phyloP scores from a whole-genome alignment of 2,797 vertebrate genomes.

The Sebastes jordani region DNA sequence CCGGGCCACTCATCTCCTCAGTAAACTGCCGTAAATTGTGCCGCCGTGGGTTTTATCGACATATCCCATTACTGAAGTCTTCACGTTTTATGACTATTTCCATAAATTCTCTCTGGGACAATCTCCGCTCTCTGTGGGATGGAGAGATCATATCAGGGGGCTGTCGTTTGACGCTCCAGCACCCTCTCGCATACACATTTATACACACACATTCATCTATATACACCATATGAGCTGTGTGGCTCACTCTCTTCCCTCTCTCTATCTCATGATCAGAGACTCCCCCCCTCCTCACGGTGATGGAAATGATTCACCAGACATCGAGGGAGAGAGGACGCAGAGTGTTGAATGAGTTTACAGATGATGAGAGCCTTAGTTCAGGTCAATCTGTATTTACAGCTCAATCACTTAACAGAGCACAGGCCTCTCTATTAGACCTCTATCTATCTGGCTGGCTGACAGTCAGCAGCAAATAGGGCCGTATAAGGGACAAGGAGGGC shows the following conservation, averaged over 20 bases:
- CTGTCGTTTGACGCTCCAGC: slow-evolving; percentile 71
- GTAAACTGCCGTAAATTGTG: slow-evolving; percentile 81
- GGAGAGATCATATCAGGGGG: slow-evolving; percentile 67
- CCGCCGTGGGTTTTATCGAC: slow-evolving; percentile 80
- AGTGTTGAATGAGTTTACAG: slow-evolving; percentile 76
- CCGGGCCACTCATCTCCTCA: slow-evolving; percentile 79
- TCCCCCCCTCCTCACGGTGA: slow-evolving; percentile 13
- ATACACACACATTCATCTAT: slow-evolving; percentile 17
- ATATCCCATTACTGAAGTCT: slow-evolving; percentile 85
- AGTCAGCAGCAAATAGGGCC: slow-evolving; percentile 61
- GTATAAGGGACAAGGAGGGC: slow-evolving; percentile 57
- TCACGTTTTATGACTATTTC: slow-evolving; percentile 80
- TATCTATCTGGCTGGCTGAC: slow-evolving; percentile 71
- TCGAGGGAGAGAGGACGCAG: slow-evolving; percentile 59
- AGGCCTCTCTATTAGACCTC: slow-evolving; percentile 70
- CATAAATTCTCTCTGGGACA: slow-evolving; percentile 78
- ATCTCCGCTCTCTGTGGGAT: slow-evolving; percentile 67
- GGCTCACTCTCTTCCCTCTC: slow-evolving; percentile 6
- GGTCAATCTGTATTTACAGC: slow-evolving; percentile 86
- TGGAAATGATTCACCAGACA: slow-evolving; percentile 57
- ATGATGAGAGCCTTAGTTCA: slow-evolving; percentile 82
- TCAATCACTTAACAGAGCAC: slow-evolving; percentile 75
- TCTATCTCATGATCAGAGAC: slow-evolving; percentile 42
- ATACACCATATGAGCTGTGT: neutral
- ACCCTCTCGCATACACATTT: slow-evolving; percentile 29